A percentile compares a stretch with the other conserved stretches of the same genome.
Evolutionary conservation across 1,140 invertebrate genomes (phyloP).

Genomic region (Diorhabda elongata): DNA sequence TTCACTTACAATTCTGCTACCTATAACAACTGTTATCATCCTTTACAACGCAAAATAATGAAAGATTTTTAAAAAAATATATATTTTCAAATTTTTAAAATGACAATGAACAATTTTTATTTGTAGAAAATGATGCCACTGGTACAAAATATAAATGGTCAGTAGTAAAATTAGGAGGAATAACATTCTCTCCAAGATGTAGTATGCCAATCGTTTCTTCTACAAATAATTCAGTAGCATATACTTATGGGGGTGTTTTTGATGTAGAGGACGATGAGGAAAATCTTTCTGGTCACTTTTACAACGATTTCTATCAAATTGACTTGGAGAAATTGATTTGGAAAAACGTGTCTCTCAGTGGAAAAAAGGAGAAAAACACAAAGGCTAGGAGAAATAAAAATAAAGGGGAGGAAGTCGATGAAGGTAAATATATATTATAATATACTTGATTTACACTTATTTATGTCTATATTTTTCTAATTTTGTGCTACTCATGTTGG

Average conservation of each 20-base stretch:
- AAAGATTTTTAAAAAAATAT: too few species aligned
- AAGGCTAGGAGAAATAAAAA: constrained; percentile 47
- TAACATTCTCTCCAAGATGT: constrained; percentile 62
- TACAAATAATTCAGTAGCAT: constrained; percentile 56
- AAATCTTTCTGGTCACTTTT: constrained; percentile 73
- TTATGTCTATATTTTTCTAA: too few species aligned
- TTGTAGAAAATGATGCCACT: constrained; percentile 58
- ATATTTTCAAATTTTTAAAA: too few species aligned
- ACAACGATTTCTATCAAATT: constrained; percentile 73
- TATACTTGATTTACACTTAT: neutral
- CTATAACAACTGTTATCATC: too few species aligned
- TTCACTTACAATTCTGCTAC: too few species aligned
- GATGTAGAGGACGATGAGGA: constrained; percentile 81
- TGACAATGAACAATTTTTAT: constrained; percentile 20
- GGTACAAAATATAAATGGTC: constrained; percentile 75
- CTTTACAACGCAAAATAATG: too few species aligned
- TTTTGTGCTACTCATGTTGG: too few species aligned
- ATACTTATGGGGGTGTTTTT: constrained; percentile 72
- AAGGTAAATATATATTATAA: constrained; percentile 6
- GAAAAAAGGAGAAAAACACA: constrained; percentile 48
- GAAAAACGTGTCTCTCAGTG: constrained; percentile 56
- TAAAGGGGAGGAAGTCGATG: constrained; percentile 34
- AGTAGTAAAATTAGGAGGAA: constrained; percentile 64
- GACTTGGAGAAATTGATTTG: constrained; percentile 74
- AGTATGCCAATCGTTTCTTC: constrained; percentile 53